These are phyloP conservation scores for Erannis defoliaria DNA, from an alignment of 2,888 invertebrate genomes.

Conservation along the genomic window DNA sequence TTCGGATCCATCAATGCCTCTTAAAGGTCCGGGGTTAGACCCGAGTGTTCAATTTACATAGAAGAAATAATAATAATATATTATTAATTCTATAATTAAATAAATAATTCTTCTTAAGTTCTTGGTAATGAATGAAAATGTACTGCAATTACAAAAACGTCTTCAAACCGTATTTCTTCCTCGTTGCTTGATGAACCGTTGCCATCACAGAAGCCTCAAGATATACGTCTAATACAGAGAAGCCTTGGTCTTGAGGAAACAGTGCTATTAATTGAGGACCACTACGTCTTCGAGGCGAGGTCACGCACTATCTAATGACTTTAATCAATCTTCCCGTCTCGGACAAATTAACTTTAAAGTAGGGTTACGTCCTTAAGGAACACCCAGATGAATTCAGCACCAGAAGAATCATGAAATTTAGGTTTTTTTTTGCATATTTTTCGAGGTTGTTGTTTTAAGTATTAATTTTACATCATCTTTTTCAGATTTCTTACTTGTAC, in stretches of 20 bases:
- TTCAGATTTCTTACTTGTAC: too few relatives aligned
- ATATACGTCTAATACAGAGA: constrained; percentile 7
- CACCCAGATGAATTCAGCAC: not conserved
- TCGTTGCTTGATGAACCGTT: not conserved
- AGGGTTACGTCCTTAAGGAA: constrained; percentile 27
- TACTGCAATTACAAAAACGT: not conserved
- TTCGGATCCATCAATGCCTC: too few relatives aligned
- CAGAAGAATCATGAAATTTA: too few relatives aligned
- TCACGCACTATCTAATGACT: constrained; percentile 53
- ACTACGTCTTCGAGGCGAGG: constrained; percentile 39
- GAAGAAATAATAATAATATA: too few relatives aligned
- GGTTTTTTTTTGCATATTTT: too few relatives aligned
- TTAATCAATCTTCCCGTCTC: constrained; percentile 55
- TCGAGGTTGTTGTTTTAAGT: too few relatives aligned
- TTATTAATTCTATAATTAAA: too few relatives aligned
- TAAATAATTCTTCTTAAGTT: not conserved
- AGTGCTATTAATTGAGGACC: constrained; percentile 49
- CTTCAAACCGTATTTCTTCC: not conserved
- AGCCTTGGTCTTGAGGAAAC: constrained; percentile 41
- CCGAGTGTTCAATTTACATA: too few relatives aligned
- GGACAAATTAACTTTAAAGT: constrained; percentile 48
- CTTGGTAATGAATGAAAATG: not conserved
- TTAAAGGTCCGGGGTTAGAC: too few relatives aligned
- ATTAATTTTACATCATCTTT: too few relatives aligned
- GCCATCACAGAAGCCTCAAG: not conserved